Percentiles rank a stretch among this genome's conserved stretches.
phyloP scores from a whole-genome alignment of 2,888 invertebrate genomes.

The Euplagia quadripunctaria region DNA sequence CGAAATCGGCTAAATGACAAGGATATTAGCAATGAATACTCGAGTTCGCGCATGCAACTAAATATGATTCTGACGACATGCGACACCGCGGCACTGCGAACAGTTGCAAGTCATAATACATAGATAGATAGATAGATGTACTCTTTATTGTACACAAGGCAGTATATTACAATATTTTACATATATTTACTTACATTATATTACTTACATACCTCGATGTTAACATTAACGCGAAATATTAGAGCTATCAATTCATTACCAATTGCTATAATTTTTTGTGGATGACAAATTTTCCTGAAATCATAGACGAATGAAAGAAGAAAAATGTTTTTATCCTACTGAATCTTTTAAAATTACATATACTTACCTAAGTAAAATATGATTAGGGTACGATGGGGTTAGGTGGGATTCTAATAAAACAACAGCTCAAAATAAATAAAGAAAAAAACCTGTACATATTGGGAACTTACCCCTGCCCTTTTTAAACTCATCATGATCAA shows the following conservation, averaged over 20 bases:
- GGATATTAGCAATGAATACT: slow-evolving; percentile 71
- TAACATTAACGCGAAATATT: neutral
- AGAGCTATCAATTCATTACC: neutral
- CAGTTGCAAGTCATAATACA: slow-evolving; percentile 3
- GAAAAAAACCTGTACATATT: too few relatives aligned
- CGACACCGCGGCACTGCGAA: neutral
- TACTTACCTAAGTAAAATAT: neutral
- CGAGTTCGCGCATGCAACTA: slow-evolving; percentile 58
- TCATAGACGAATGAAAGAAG: neutral
- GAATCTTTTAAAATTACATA: neutral
- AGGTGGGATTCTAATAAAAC: too few relatives aligned
- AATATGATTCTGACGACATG: slow-evolving; percentile 57
- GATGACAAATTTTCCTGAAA: neutral
- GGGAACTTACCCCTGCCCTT: too few relatives aligned
- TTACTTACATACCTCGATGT: neutral
- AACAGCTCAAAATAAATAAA: too few relatives aligned
- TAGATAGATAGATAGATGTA: too few relatives aligned
- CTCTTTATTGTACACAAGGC: too few relatives aligned
- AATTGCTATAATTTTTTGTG: neutral
- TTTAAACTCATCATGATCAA: too few relatives aligned
- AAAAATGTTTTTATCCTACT: neutral
- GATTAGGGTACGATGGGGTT: neutral
- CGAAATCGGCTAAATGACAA: slow-evolving; percentile 62
- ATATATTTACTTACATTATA: too few relatives aligned
- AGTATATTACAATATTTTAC: too few relatives aligned